Evolutionary conservation across 2,797 vertebrate species (phyloP), one percentile per base, ranked within the genome.

Genomic region (Cyclopterus lumpus): DNA sequence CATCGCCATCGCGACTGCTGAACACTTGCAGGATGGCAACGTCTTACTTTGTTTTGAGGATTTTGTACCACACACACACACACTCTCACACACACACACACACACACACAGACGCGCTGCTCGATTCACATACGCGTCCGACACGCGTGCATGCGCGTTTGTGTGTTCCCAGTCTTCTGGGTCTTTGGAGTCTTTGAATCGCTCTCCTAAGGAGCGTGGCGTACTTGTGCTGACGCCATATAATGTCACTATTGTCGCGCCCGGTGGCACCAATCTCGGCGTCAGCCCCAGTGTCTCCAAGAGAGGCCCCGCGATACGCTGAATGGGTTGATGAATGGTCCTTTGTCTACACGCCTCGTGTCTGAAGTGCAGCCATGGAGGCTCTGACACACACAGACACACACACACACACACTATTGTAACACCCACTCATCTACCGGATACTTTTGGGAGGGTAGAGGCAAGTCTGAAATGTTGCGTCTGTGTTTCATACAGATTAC

Each of bases 241-340:
- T 91, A 90, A 91, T 90, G 83, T 81, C 64, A 34, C 87, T 44
- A 91, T 92, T 93, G 90, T 93, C 44, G 74, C 8, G 36, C 81
- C 59, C 44, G 53, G 78, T 77, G 87, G 76, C 84, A 62, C 77
- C 67, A 67, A 73, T 77, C 82, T 84, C 84, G 54, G 82, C 83
- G 75, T 89, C 89, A 77, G 91, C 78, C 89, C 80, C 83, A 28
- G 74, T 73, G 90, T 92, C 91, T 91, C 91, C 30, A 15, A 72
- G 78, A 79, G 71, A 79, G 82, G 80, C 80, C 78, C 77, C 6
- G 32, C 55, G 1, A 69, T 48, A 3, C 61, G 54, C 84, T 84
- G 79, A 89, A 89, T 73, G 78, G 71, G 53, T 59, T 53, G 18
- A 87, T 91, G 88, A 93, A 92, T 87, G 70, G 73, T 18, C 55